Percentiles rank a stretch among this genome's conserved stretches.
These are phyloP conservation scores for Acronicta aceris DNA, from an alignment of 2,888 invertebrate genomes.

Conservation along the genomic window DNA sequence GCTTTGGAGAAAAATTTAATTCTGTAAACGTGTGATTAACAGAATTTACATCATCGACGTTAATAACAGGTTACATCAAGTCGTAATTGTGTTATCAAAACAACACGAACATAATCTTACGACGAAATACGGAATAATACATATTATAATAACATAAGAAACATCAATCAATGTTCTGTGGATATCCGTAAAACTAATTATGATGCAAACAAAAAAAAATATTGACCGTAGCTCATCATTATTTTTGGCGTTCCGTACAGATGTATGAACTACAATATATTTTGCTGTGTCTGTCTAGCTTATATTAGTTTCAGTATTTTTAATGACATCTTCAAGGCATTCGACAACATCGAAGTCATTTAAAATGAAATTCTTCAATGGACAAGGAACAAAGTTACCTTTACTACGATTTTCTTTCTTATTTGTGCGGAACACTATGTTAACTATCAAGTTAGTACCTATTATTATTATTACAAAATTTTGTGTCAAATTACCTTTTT, in stretches of 20 bases:
- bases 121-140: slow-evolving; percentile 27
- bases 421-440: slow-evolving; percentile 7
- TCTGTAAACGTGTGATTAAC: not conserved
- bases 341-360: slow-evolving; percentile 1
- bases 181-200: slow-evolving; percentile 28
- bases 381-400: no score
- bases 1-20: not conserved
- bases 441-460: not conserved
- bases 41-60: slow-evolving; percentile 8
- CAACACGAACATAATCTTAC: slow-evolving; percentile 30
- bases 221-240: slow-evolving; percentile 10
- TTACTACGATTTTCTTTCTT: not conserved
- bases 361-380: not conserved
- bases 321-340: not conserved
- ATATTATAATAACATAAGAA: slow-evolving; percentile 19
- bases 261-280: slow-evolving; percentile 6
- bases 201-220: slow-evolving; percentile 25
- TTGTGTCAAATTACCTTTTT: no score
- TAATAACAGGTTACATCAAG: slow-evolving; percentile 13
- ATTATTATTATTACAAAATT: no score
- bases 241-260: slow-evolving; percentile 1
- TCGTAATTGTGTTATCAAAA: slow-evolving; percentile 18
- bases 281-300: not conserved
- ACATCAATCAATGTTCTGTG: slow-evolving; percentile 42
- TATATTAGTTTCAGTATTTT: not conserved